Percentiles rank a stretch among this genome's conserved stretches.
phyloP scores from a whole-genome alignment of 2,888 invertebrate genomes.

The Acanthosepion esculentum region DNA sequence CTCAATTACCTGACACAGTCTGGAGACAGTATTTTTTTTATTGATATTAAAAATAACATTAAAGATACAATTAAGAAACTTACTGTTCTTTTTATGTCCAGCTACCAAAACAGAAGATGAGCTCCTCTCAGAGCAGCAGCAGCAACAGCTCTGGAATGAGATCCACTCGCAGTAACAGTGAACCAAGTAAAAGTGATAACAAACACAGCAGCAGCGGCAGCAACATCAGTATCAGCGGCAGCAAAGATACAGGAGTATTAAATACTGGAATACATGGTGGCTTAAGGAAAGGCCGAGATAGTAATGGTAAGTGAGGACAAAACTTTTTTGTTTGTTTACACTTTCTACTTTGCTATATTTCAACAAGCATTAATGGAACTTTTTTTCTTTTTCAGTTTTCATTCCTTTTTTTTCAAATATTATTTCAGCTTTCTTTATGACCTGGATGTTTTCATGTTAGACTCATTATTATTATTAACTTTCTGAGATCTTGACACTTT shows the following conservation, averaged over 20 bases:
- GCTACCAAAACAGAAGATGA: not conserved
- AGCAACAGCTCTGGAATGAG: not conserved
- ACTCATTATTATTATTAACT: too few species aligned
- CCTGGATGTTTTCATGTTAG: too few species aligned
- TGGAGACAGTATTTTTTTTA: too few species aligned
- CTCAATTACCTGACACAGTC: too few species aligned
- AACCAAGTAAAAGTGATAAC: constrained; percentile 42
- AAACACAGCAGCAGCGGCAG: constrained; percentile 13
- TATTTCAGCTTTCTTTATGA: too few species aligned
- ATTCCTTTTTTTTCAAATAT: too few species aligned
- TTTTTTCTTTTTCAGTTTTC: too few species aligned
- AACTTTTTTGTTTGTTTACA: too few species aligned
- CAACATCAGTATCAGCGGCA: not conserved
- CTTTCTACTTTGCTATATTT: too few species aligned
- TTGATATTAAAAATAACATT: not conserved
- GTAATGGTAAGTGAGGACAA: not conserved
- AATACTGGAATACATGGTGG: constrained; percentile 33
- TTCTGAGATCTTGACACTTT: too few species aligned
- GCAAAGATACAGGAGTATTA: not conserved
- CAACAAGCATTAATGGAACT: too few species aligned
- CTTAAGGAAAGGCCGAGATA: constrained; percentile 35
- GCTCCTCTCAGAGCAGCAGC: not conserved
- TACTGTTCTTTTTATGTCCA: not conserved
- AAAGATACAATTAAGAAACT: too few species aligned
- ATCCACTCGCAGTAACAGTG: constrained; percentile 45